These are phyloP conservation scores for Laticauda laticaudata DNA, from an alignment of 2,113 vertebrate species.

Conservation along the genomic window DNA sequence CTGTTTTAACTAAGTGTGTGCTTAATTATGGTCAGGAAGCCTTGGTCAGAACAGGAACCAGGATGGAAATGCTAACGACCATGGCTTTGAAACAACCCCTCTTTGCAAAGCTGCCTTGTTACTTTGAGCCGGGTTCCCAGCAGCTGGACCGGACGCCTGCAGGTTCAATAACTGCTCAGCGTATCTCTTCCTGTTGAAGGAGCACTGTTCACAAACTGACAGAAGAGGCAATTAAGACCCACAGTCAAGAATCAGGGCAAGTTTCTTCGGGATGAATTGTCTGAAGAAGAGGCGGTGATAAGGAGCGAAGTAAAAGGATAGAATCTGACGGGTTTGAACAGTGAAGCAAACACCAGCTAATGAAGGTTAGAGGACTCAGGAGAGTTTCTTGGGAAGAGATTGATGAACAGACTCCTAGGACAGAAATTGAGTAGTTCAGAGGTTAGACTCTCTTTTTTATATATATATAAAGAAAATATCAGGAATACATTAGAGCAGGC, in stretches of 20 bases:
- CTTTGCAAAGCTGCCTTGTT: neutral
- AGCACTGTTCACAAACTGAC: slow-evolving; percentile 47
- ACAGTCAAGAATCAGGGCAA: slow-evolving; percentile 65
- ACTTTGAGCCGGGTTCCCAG: neutral
- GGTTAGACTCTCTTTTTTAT: neutral
- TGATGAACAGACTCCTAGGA: neutral
- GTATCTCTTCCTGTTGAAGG: slow-evolving; percentile 60
- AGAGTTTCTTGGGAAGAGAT: neutral
- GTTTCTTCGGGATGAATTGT: slow-evolving; percentile 73
- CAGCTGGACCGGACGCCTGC: neutral
- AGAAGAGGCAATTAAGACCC: slow-evolving; percentile 72
- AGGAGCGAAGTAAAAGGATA: slow-evolving; percentile 74
- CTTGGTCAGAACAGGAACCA: neutral
- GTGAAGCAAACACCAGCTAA: slow-evolving; percentile 72
- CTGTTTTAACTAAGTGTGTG: too few species aligned
- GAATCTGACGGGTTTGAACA: slow-evolving; percentile 70
- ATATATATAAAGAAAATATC: neutral
- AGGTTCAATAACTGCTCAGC: slow-evolving; percentile 29
- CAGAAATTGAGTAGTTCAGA: neutral
- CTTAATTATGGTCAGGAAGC: too few species aligned
- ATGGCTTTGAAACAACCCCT: neutral
- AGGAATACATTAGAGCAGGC: neutral
- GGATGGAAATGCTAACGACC: neutral
- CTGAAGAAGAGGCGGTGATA: slow-evolving; percentile 67
- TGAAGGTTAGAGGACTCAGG: slow-evolving; percentile 53